Evolutionary conservation across 1,140 invertebrate genomes (phyloP), one percentile per base, ranked within the genome.

Genomic region (Hestina assimilis): DNA sequence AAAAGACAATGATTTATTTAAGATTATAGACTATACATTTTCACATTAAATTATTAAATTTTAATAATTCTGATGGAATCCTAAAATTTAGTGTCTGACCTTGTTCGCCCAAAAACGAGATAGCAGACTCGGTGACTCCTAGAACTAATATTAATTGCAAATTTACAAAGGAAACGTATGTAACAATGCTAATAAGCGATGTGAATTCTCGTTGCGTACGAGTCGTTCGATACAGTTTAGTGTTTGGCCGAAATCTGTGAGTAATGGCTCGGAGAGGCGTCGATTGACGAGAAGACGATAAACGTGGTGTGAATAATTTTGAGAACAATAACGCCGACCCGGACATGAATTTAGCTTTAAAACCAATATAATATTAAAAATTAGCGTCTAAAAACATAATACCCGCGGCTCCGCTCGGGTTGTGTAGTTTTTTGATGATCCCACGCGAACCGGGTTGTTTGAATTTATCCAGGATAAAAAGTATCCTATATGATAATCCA

Each of bases 111-210:
- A 61, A 67, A 74, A 62, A 26, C 33, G 48, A 45, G 33, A 48
- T 9, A 43, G 54, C 69, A 82, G 79, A 81, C 81, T 46, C 20
- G 24, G 17, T 65, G 82, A 71, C 79, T 85, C 79, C 79, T 52
- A 85, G 82, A 85, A 85, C 78, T 83, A 65, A 81, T 85, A 80
- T 75, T 65, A 75, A 82, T 85, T 83, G 76, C 78, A 75, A 81
- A 83, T 83, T 48, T n/a, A 53, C 71, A 66, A 65, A 72, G 70
- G 69, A 78, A 81, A 63, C 63, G 51, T 55, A 66, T 47, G 66
- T 33, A 46, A 64, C 60, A 23, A 43, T 58, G 57, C 28, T 72
- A 71, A 75, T 68, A 15, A 46, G 42, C 33, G 35, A 69, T 77
- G 52, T 29, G 31, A 26, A 82, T 78, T 75, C 77, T 21, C 12